Conservation (phyloP, 2,888 invertebrate species). For the Cephus nigrinus region DNA sequence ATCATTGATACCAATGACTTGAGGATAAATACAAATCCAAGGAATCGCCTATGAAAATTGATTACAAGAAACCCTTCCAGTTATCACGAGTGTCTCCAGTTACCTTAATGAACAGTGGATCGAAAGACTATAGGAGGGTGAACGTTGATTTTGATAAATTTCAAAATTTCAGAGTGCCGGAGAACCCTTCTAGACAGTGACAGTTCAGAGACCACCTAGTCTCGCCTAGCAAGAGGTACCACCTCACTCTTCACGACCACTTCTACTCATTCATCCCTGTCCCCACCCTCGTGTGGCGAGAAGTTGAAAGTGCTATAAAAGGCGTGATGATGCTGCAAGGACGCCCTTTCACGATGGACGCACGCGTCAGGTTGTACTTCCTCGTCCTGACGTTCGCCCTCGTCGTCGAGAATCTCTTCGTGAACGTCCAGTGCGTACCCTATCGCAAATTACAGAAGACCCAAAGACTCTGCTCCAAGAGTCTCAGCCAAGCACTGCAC, state of each 20-base stretch:
- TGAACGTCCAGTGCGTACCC: conserved; percentile 24
- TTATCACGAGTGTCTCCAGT: neutral
- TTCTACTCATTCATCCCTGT: neutral
- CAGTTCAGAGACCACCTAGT: neutral
- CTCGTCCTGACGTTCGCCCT: conserved; percentile 18
- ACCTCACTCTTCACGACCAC: neutral
- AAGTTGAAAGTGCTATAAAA: conserved; percentile 16
- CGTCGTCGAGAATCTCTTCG: conserved; percentile 28
- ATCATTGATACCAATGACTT: neutral
- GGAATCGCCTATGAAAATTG: neutral
- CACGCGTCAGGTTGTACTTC: conserved; percentile 9
- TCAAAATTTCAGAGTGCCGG: neutral
- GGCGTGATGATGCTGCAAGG: conserved; percentile 14
- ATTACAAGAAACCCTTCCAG: neutral
- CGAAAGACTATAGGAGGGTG: neutral
- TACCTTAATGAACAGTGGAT: neutral
- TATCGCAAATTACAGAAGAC: conserved; percentile 22
- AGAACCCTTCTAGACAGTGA: neutral
- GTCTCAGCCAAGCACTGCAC: conserved; percentile 54
- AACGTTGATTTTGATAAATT: neutral
- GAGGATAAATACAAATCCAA: neutral
- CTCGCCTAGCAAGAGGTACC: neutral
- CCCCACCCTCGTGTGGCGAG: neutral
- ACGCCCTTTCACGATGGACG: conserved; percentile 15
- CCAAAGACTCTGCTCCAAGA: conserved; percentile 53